phyloP scores from a whole-genome alignment of 1,140 invertebrate genomes.

The Bombyx mori region ASM3026992v2 NC_085127.1:13906501-13907000 shows the following conservation, averaged over 20 bases:
- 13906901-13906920: no score
- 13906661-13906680: constrained; percentile 44
- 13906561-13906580: constrained; percentile 79
- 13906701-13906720: constrained; percentile 9
- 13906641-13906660: constrained; percentile 78
- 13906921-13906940: no score
- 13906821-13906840: no score
- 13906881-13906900: no score
- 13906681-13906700: constrained; percentile 12
- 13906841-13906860: no score
- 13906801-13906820: no score
- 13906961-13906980: no score
- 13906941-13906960: no score
- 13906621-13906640: constrained; percentile 77
- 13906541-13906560: constrained; percentile 81
- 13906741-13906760: constrained; percentile 15
- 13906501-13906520: constrained; percentile 90
- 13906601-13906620: constrained; percentile 76
- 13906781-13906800: no score
- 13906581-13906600: constrained; percentile 54
- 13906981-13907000: no score
- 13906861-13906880: no score
- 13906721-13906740: constrained; percentile 24
- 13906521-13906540: constrained; percentile 78
- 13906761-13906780: constrained; percentile 1